Evolutionary conservation across 1,140 invertebrate genomes (phyloP), one percentile per base, ranked within the genome.

Genomic region (Heliconius melpomene): DNA sequence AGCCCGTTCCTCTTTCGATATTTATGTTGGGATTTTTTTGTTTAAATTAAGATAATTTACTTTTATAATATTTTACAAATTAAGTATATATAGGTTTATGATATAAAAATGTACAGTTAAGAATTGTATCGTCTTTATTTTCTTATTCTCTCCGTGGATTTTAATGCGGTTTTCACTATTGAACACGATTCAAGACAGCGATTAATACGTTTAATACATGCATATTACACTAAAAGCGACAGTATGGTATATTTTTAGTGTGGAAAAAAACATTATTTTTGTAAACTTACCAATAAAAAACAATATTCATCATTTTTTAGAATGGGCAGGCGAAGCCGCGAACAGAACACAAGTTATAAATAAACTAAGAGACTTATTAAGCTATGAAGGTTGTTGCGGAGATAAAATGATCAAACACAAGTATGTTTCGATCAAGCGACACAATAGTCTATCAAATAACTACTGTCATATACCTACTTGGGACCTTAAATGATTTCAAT

Each of bases 381-480:
- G 18, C 70, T 36, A 20, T 66, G 52, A 80, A 75, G 79, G 79
- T 66, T 77, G 50, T 50, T 50, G 40, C 46, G 16, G 8, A 36
- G 66, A 80, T 80, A 80, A 80, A 81, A 77, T 57, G 60, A 66
- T 66, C 60, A 16, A 66, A 66, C 60, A 16, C 6, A 74, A 81
- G 23, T 32, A n/a, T 36, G 60, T 74, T 78, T 81, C 66, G 72
- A 81, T 75, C 60, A 66, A 66, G 16, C 20, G 29, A 78, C 72
- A 81, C 80, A 81, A 81, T 81, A 23, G 80, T 81, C 80, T 78
- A 81, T 81, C 80, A 78, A 81, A 81, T 72, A 70, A 70, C 11
- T 66, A 66, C 60, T 66, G 26, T 3, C 60, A 66, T 66, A 26
- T 29, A 23, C 11, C 40, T 46, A 46, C 60, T 26, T 6, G 26